Conservation (phyloP, 2,888 invertebrate genomes). For the Drosophila mimica region DNA sequence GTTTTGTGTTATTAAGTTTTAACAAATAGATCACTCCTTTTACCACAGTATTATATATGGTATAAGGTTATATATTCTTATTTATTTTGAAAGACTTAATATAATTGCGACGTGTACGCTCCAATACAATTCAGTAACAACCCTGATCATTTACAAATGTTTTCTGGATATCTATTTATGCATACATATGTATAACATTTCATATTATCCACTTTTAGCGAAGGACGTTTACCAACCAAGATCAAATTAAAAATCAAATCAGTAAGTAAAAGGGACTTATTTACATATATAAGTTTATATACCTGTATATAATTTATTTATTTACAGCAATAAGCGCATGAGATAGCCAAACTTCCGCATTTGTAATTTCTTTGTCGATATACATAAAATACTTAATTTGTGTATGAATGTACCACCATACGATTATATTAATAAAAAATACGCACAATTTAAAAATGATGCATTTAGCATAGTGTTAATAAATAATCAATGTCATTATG, state of each 20-base stretch:
- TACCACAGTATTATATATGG: neutral
- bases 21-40: neutral
- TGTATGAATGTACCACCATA: neutral
- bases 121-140: neutral
- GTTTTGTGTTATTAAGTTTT: neutral
- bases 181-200: neutral
- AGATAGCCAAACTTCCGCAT: neutral
- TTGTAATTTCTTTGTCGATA: neutral
- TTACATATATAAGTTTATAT: slow-evolving; percentile 5
- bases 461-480: neutral
- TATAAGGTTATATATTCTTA: neutral
- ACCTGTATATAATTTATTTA: neutral
- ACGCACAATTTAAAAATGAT: neutral
- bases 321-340: neutral
- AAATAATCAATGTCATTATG: neutral
- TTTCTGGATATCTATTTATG: neutral
- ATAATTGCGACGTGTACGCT: neutral
- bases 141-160: neutral
- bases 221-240: neutral
- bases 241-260: neutral
- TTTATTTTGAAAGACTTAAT: neutral
- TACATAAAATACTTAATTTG: neutral
- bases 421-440: neutral
- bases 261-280: slow-evolving; percentile 2
- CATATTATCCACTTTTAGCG: neutral